Evolutionary conservation across 2,113 vertebrate genomes (phyloP), one percentile per base, ranked within the genome.

Genomic region (Poicephalus gulielmi): DNA sequence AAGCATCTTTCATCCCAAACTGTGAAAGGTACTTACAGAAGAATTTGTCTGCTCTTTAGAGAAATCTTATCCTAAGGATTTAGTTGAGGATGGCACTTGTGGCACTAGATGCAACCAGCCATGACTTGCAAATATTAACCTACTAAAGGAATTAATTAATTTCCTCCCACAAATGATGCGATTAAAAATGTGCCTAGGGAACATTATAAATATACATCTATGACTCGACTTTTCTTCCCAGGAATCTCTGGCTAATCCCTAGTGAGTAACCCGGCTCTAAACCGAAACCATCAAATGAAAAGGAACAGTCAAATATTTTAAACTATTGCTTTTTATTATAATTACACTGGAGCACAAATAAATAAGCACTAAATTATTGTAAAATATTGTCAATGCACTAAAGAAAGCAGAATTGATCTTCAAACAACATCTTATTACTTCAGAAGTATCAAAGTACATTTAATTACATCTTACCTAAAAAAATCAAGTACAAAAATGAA

Each of bases 281-380:
- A 30, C 30, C 43, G 30, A 89, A 92, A 85, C 50, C 39, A 68
- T 43, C 55, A 73, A 92, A 94, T 20, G 41, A 95, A 94, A 94
- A 92, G 59, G 50, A 96, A 77, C 76, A 91, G 57, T n/a, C 67
- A 82, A 77, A 30, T 98, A 98, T 97, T 98, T 98, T 98, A 98
- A 98, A 98, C 98, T 98, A 98, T 98, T 98, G 98, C 98, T 98
- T 98, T 97, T 98, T 98, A 98, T 98, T 98, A 95, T 97, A 98
- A 98, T 98, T 98, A 98, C 98, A 98, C 97, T 0, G 97, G 98
- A 98, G 97, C 98, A 98, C 98, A 98, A 98, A 98, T 98, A 98
- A 98, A 98, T 98, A 98, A 98, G 97, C 98, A 98, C 98, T 98
- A 98, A 98, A 97, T 97, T 97, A 97, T 98, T 98, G 96, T 97